phyloP scores from a whole-genome alignment of 1,140 invertebrate species.

The Harlomillsia oculata region DNA sequence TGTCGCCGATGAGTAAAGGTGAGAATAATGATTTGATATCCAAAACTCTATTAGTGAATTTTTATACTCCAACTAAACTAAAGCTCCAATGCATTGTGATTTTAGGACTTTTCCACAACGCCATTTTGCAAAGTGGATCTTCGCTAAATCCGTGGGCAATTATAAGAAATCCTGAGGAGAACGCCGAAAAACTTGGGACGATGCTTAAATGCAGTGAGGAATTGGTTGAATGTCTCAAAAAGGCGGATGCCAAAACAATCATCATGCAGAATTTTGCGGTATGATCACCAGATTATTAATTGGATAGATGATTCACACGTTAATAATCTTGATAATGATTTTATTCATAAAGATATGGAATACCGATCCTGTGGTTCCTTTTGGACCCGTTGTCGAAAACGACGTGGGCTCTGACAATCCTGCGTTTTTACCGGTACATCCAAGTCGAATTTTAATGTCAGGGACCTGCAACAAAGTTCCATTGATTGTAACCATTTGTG shows the following conservation, averaged over 20 bases:
- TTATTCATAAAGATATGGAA: background rate
- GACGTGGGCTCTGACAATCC: background rate
- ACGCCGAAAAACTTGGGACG: background rate
- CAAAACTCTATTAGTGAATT: background rate
- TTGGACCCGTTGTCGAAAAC: background rate
- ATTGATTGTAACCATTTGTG: background rate
- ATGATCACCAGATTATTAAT: too few species aligned
- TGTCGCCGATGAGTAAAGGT: conserved; percentile 20
- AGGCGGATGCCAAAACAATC: too few species aligned
- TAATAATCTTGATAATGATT: too few species aligned
- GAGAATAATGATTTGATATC: background rate
- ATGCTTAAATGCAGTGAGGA: background rate
- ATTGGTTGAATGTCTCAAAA: background rate
- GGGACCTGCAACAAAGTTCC: background rate
- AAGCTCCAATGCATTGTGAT: background rate
- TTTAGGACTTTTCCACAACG: conserved; percentile 15
- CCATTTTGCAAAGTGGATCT: conserved; percentile 8
- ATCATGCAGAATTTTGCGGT: too few species aligned
- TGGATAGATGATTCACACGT: too few species aligned
- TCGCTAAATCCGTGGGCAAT: conserved; percentile 1
- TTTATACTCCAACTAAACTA: background rate
- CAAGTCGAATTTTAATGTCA: background rate
- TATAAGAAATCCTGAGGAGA: background rate
- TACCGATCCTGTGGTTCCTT: background rate
- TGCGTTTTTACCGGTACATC: background rate